Conservation (phyloP, 2,113 vertebrate genomes). For the Rhinopomastus cyanomelas region DNA sequence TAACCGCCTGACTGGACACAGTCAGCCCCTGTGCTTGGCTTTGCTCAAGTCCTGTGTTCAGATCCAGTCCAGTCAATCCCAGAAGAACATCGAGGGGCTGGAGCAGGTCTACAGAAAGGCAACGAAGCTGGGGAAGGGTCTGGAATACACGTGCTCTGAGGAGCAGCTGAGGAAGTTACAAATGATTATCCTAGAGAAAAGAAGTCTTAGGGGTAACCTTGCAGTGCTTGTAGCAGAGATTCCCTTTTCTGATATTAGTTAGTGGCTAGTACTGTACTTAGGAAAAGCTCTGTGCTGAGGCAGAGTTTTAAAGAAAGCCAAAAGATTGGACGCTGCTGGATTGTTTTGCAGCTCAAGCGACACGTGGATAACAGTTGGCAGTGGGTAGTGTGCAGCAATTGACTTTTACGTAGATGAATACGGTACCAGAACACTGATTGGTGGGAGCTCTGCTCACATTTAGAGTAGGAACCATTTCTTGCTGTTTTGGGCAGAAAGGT, state of each 20-base stretch:
- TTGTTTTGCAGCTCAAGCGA: slow-evolving; percentile 24
- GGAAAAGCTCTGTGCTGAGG: not conserved
- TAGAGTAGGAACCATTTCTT: slow-evolving; percentile 63
- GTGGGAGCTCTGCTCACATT: slow-evolving; percentile 54
- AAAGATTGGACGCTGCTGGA: not conserved
- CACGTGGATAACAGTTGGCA: slow-evolving; percentile 39
- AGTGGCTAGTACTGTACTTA: not conserved
- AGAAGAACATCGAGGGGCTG: not conserved
- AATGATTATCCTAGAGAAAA: too few species aligned
- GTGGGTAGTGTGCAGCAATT: slow-evolving; percentile 35
- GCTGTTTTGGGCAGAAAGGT: slow-evolving; percentile 61
- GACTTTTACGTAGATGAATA: slow-evolving; percentile 56
- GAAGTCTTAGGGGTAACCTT: not conserved
- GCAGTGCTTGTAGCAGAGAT: not conserved
- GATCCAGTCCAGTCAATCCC: not conserved
- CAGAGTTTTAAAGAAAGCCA: slow-evolving; percentile 35
- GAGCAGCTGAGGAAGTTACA: too few species aligned
- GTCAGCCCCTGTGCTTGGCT: not conserved
- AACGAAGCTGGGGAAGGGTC: too few species aligned
- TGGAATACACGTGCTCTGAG: too few species aligned
- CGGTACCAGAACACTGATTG: slow-evolving; percentile 33
- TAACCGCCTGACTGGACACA: too few species aligned
- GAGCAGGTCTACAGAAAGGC: too few species aligned
- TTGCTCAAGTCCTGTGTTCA: not conserved
- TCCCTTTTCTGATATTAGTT: slow-evolving; percentile 20